A percentile compares a stretch with the other conserved stretches of the same genome.
Evolutionary conservation across 2,113 vertebrate species (phyloP).

Genomic region (Saccopteryx leptura): DNA sequence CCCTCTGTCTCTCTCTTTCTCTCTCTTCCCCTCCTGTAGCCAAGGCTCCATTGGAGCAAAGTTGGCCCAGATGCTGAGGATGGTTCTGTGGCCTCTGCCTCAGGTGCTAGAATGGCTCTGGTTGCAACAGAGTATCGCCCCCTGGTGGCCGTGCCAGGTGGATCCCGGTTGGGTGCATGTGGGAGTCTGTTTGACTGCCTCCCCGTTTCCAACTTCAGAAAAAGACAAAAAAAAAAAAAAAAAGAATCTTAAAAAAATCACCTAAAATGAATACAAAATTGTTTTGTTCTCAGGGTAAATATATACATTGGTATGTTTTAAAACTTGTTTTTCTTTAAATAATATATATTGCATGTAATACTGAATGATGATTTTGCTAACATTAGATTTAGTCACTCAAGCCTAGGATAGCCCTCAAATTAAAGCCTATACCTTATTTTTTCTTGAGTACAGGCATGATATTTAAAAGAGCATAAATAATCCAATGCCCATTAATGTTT

Average conservation of each 20-base stretch:
- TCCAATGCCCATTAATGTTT: not conserved
- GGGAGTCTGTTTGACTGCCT: no score
- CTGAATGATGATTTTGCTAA: not conserved
- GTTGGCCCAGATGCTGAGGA: no score
- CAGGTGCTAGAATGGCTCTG: no score
- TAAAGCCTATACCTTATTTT: not conserved
- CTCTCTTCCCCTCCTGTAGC: no score
- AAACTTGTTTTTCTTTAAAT: conserved; percentile 20
- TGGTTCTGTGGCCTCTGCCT: no score
- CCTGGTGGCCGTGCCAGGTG: no score
- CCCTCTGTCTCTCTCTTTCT: no score
- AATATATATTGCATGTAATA: not conserved
- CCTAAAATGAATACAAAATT: not conserved
- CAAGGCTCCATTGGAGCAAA: no score
- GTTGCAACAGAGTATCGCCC: no score
- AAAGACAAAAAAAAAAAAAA: no score
- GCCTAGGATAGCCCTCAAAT: not conserved
- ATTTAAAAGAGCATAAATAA: not conserved
- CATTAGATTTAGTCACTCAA: not conserved
- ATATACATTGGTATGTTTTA: not conserved
- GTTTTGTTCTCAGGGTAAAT: not conserved
- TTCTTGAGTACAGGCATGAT: not conserved
- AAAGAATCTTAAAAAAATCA: not conserved
- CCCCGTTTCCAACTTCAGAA: no score
- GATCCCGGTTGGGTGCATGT: no score